Percentiles rank a stretch among this genome's conserved stretches.
Evolutionary conservation across 2,113 vertebrate genomes (phyloP).

Genomic region (Nibea albiflora): DNA sequence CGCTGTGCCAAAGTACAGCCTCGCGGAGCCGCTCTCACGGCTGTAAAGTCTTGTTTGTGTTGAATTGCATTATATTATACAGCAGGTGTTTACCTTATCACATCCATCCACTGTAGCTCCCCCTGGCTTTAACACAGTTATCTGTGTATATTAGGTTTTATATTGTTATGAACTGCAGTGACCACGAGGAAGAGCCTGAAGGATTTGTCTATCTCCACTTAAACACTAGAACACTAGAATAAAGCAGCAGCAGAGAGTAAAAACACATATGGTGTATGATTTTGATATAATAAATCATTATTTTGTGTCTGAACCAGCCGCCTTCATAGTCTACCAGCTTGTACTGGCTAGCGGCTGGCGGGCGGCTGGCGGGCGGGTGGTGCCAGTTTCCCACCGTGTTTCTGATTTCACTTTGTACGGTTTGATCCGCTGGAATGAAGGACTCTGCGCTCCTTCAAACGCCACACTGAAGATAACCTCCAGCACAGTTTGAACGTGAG

Average conservation of each 20-base stretch:
- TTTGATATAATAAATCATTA: too few relatives aligned
- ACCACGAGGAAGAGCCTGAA: not conserved
- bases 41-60: not conserved
- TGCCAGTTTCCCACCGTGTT: too few relatives aligned
- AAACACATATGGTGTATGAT: too few relatives aligned
- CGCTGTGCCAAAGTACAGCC: not conserved
- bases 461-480: not conserved
- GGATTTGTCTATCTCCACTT: not conserved
- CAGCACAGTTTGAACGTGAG: conserved; percentile 17
- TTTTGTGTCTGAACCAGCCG: too few relatives aligned
- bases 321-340: too few relatives aligned
- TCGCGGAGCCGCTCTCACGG: not conserved
- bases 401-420: not conserved
- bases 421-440: not conserved
- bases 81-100: not conserved
- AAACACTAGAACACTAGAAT: not conserved
- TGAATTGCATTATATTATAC: not conserved
- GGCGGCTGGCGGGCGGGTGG: too few relatives aligned
- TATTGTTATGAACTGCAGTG: not conserved
- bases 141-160: not conserved
- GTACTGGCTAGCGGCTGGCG: too few relatives aligned
- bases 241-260: too few relatives aligned
- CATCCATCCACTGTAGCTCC: not conserved
- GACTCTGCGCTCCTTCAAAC: not conserved
- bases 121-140: not conserved